Evolutionary conservation across 2,888 invertebrate genomes (phyloP).

Genomic region (Odontocolon sp.): DNA sequence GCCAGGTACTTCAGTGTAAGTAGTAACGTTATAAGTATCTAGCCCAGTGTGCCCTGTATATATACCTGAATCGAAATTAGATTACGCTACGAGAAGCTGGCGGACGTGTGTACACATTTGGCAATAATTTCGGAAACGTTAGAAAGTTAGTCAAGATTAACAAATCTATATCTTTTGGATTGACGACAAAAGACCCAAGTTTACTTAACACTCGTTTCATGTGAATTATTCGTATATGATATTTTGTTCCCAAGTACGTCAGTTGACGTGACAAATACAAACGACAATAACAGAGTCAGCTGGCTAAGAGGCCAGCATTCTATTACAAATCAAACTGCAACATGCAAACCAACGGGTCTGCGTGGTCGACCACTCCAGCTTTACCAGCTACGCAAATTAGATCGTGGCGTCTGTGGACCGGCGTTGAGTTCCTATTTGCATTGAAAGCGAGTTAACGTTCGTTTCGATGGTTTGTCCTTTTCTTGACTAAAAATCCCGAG

Average conservation of each 20-base stretch:
- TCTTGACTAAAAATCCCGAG: not conserved
- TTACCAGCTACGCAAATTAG: not conserved
- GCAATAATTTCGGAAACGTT: slow-evolving; percentile 19
- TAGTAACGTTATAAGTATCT: not conserved
- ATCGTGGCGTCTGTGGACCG: not conserved
- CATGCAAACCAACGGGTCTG: not conserved
- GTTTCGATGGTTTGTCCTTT: not conserved
- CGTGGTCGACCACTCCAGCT: too few species aligned
- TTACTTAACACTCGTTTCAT: too few species aligned
- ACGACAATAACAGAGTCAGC: slow-evolving; percentile 27
- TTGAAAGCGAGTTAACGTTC: slow-evolving; percentile 4
- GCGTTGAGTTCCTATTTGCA: slow-evolving; percentile 13
- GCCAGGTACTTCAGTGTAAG: not conserved
- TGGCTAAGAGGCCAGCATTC: slow-evolving; percentile 9
- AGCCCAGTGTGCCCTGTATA: not conserved
- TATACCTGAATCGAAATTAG: slow-evolving; percentile 27
- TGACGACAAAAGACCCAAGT: not conserved
- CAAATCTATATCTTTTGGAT: not conserved
- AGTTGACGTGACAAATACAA: not conserved
- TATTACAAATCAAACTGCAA: not conserved
- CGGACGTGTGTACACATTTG: slow-evolving; percentile 34
- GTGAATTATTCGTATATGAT: too few species aligned
- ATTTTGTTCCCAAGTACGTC: too few species aligned
- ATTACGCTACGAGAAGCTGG: slow-evolving; percentile 24
- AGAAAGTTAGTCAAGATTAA: slow-evolving; percentile 34